Conservation (phyloP, 2,113 vertebrate genomes). For the Zeus faber region DNA sequence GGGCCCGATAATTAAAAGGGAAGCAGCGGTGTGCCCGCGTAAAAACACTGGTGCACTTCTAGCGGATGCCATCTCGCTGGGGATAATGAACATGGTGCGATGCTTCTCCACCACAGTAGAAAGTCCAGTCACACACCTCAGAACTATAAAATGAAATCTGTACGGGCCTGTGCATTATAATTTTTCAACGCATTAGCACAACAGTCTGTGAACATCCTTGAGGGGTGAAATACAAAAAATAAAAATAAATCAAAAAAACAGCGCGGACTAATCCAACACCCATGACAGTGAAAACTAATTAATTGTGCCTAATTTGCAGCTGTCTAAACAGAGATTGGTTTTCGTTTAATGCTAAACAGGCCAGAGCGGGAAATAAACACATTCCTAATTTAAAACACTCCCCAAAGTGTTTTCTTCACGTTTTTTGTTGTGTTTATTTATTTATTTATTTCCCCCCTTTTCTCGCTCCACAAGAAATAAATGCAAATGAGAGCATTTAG, state of each 20-base stretch:
- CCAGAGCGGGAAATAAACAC: slow-evolving; percentile 66
- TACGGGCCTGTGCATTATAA: slow-evolving; percentile 23
- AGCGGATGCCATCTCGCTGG: slow-evolving; percentile 29
- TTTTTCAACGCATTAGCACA: slow-evolving; percentile 21
- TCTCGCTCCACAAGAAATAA: slow-evolving; percentile 47
- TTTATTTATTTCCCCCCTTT: neutral
- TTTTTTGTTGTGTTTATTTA: slow-evolving; percentile 12
- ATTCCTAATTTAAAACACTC: slow-evolving; percentile 66
- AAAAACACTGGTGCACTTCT: slow-evolving; percentile 37
- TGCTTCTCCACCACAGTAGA: slow-evolving; percentile 34
- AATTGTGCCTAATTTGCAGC: slow-evolving; percentile 69
- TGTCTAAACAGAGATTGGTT: slow-evolving; percentile 70
- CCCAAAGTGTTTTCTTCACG: slow-evolving; percentile 51
- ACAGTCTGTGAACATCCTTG: slow-evolving; percentile 38
- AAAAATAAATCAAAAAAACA: no score
- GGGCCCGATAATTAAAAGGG: slow-evolving; percentile 52
- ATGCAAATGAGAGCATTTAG: slow-evolving; percentile 67
- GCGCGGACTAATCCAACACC: slow-evolving; percentile 62
- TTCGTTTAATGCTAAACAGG: slow-evolving; percentile 68
- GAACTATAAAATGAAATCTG: slow-evolving; percentile 28
- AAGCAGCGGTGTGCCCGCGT: slow-evolving; percentile 21
- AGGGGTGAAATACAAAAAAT: slow-evolving; percentile 35
- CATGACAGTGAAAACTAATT: slow-evolving; percentile 63
- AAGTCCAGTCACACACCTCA: slow-evolving; percentile 35
- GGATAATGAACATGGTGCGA: slow-evolving; percentile 24